phyloP scores from a whole-genome alignment of 2,113 vertebrate genomes.

The Notarius lentiginosus region DNA sequence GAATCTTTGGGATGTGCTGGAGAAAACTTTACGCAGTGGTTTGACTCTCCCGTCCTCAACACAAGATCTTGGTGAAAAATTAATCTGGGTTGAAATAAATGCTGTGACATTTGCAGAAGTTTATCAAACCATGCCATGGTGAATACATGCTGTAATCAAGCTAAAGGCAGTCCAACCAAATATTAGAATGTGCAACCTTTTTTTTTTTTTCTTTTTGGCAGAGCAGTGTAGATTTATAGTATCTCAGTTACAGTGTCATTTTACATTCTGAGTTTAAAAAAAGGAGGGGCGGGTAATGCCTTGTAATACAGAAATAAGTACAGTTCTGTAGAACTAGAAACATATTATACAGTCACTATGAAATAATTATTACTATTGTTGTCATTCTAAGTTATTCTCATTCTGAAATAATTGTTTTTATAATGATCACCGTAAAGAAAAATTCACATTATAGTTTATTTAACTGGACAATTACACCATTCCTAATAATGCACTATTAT shows the following conservation, averaged over 20 bases:
- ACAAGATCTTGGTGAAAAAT: no score
- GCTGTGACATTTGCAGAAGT: no score
- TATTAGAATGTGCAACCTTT: no score
- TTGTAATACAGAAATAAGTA: not conserved
- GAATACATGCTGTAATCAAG: no score
- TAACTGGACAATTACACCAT: not conserved
- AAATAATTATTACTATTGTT: not conserved
- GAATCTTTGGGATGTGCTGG: no score
- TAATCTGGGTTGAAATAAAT: no score
- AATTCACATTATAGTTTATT: not conserved
- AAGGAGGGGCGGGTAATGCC: not conserved
- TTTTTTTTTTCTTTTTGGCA: no score
- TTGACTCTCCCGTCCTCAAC: no score
- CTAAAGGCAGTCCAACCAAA: no score
- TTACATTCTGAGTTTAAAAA: not conserved
- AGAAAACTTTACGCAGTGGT: no score
- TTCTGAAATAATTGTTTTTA: not conserved
- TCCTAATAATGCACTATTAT: not conserved
- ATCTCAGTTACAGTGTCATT: not conserved
- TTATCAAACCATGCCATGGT: no score
- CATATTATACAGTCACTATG: not conserved
- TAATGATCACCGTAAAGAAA: not conserved
- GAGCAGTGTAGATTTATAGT: not conserved
- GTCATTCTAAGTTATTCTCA: not conserved
- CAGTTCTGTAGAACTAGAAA: not conserved